A percentile compares a stretch with the other conserved stretches of the same genome.
These are phyloP conservation scores for Accipiter virgatus DNA, from an alignment of 2,113 vertebrate species.

Conservation along the genomic window DNA sequence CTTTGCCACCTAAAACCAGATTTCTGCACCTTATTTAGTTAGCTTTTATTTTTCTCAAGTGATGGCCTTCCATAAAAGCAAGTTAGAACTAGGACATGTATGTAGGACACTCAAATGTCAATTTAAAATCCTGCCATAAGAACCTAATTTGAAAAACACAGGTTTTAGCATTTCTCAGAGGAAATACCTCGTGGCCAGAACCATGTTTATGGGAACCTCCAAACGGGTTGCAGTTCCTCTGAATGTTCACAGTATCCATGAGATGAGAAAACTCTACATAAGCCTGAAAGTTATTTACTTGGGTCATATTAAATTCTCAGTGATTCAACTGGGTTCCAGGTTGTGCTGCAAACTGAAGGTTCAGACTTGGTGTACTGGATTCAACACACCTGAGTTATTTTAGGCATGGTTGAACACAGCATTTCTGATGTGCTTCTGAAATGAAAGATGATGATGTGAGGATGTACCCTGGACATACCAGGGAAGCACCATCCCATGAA, in stretches of 20 bases:
- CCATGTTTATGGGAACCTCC: background rate
- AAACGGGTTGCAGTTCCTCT: background rate
- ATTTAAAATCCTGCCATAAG: background rate
- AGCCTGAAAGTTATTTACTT: background rate
- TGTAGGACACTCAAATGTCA: background rate
- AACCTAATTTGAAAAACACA: background rate
- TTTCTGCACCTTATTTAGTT: background rate
- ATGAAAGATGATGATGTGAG: background rate
- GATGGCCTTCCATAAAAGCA: background rate
- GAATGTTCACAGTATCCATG: background rate
- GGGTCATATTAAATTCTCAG: background rate
- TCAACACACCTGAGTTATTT: background rate
- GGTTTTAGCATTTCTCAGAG: background rate
- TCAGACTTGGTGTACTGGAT: background rate
- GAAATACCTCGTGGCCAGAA: background rate
- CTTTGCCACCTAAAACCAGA: background rate
- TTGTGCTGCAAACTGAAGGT: background rate
- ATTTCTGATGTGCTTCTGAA: background rate
- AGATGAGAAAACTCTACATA: background rate
- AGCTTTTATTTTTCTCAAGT: background rate
- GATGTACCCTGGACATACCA: background rate
- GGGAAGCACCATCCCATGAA: background rate
- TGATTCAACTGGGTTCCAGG: background rate
- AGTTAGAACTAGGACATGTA: background rate
- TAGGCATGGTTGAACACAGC: background rate